Base-by-base conservation (phyloP, 53 echinoderm and acorn worm species). In the Echinometra lucunter region DNA sequence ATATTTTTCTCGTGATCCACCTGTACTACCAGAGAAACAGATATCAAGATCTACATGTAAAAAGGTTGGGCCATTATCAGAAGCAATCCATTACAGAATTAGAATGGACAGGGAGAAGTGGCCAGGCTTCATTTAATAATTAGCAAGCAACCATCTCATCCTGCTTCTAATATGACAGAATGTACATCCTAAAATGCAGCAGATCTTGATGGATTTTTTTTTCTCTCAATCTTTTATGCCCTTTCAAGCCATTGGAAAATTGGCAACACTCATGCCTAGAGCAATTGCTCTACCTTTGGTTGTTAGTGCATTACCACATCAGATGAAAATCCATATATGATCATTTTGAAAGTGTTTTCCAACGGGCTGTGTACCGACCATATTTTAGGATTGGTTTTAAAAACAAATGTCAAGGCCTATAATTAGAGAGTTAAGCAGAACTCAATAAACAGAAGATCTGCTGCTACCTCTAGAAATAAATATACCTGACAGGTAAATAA, bases 41-140 rank as follows among this genome's bases (percentile, higher is more conserved):
- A 45, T 49, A 28, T 1, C 11, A 4, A 7, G 30, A 53, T 21
- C 28, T 49, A 85, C 49, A 21, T 47, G 28, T 10, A 49, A 49
- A 85, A 85, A 85, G 45, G 38, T 11, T 85, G n/a, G 17, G 23
- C 49, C 49, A 85, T 85, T 85, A 85, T 85, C 85, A 49, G 81
- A 37, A 85, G 49, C 49, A 85, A 10, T 85, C 85, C 85, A 85
- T 85, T 85, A 85, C n/a, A 27, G 49, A 47, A 85, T 85, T 85
- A 85, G 49, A 49, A 85, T 85, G 49, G 85, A 85, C 49, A 85
- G 85, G 85, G 85, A 85, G 49, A 18, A 12, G 13, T 15, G n/a
- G 10, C 85, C n/a, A 15, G 49, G 85, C 85, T 85, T 85, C 85
- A 47, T 85, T 85, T 85, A 85, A 85, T 85, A 47, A 85, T 85